Conservation (phyloP, 1,140 invertebrate species). For the Drosophila yakuba region DNA sequence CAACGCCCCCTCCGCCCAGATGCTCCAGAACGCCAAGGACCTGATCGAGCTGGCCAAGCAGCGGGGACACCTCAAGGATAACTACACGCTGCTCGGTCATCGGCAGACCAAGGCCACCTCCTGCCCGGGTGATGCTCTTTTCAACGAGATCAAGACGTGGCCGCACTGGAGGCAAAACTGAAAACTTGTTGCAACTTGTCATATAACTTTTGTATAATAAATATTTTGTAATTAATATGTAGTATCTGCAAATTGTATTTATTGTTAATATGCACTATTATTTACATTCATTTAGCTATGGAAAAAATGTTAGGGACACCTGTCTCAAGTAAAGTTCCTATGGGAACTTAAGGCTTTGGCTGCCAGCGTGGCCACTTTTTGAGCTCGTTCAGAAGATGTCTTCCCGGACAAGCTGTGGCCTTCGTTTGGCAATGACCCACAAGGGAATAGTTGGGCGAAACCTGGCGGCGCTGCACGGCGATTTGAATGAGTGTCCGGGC, state of each 20-base stretch:
- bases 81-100: constrained; percentile 87
- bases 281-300: neutral
- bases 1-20: constrained; percentile 85
- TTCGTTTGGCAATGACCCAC: constrained; percentile 46
- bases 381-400: constrained; percentile 28
- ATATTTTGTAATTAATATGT: too few relatives aligned
- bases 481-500: constrained; percentile 86
- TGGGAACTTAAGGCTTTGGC: constrained; percentile 7
- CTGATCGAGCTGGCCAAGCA: constrained; percentile 88
- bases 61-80: constrained; percentile 58
- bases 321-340: too few relatives aligned
- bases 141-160: constrained; percentile 86
- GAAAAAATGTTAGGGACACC: neutral
- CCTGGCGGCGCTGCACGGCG: constrained; percentile 31
- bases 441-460: constrained; percentile 32
- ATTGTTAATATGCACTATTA: too few relatives aligned
- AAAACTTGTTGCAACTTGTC: too few relatives aligned
- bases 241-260: neutral
- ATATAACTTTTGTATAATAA: too few relatives aligned
- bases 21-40: constrained; percentile 87
- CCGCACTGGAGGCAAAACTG: constrained; percentile 75
- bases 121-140: constrained; percentile 88
- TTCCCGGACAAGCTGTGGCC: constrained; percentile 39
- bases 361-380: constrained; percentile 39
- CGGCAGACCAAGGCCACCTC: constrained; percentile 88